Percentiles rank a stretch among this genome's conserved stretches.
Conservation (phyloP, 2,113 vertebrate genomes). For the Hoplias malabaricus region DNA sequence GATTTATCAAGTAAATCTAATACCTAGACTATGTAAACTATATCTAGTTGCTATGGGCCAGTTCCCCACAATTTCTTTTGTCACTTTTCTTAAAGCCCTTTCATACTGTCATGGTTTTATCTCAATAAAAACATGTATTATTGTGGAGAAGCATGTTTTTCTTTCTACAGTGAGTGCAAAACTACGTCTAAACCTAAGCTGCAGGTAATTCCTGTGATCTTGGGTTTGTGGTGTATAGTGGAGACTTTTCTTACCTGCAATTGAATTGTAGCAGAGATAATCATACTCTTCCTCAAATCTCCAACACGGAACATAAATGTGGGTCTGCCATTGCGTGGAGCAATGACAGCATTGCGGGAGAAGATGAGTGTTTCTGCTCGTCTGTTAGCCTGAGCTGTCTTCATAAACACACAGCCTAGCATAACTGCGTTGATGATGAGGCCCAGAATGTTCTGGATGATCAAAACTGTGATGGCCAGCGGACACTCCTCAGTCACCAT, state of each 20-base stretch:
- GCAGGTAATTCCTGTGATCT: too few species aligned
- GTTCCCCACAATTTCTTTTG: background rate
- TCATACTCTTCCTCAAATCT: slow-evolving; percentile 84
- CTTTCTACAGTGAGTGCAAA: too few species aligned
- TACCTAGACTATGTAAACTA: background rate
- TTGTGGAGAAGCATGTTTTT: too few species aligned
- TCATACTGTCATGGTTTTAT: too few species aligned
- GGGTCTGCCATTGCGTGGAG: slow-evolving; percentile 73
- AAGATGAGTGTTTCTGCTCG: slow-evolving; percentile 83
- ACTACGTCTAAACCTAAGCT: background rate
- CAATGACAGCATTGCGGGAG: slow-evolving; percentile 77
- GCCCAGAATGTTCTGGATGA: slow-evolving; percentile 81
- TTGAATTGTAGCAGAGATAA: slow-evolving; percentile 81
- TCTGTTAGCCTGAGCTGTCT: slow-evolving; percentile 83
- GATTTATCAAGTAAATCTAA: too few species aligned
- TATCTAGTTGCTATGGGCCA: background rate
- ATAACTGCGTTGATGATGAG: slow-evolving; percentile 82
- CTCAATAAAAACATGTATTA: too few species aligned
- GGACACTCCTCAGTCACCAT: slow-evolving; percentile 86
- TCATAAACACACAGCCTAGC: slow-evolving; percentile 86
- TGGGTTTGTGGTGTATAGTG: too few species aligned
- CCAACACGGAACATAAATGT: slow-evolving; percentile 81
- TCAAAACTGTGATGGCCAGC: slow-evolving; percentile 76
- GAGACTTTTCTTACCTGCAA: slow-evolving; percentile 70
- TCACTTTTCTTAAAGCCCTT: too few species aligned